Percentiles rank a stretch among this genome's conserved stretches.
phyloP scores from a whole-genome alignment of 2,888 invertebrate species.

The Oligia latruncula region DNA sequence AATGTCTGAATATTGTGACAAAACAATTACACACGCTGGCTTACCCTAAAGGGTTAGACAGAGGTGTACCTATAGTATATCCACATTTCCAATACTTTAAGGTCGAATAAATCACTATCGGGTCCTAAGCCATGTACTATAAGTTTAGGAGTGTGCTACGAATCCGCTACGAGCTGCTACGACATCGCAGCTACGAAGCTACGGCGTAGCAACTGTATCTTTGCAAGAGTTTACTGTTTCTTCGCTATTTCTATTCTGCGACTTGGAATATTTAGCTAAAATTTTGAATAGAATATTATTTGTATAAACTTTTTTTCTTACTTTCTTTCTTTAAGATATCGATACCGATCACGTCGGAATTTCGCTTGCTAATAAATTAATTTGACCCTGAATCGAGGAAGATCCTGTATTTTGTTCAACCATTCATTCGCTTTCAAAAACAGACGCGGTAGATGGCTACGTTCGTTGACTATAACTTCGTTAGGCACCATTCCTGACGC shows the following conservation, averaged over 20 bases:
- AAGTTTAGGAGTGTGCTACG: not conserved
- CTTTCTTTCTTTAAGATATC: too few relatives aligned
- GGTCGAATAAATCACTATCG: not conserved
- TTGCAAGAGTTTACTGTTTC: not conserved
- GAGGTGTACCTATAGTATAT: not conserved
- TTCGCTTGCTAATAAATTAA: too few relatives aligned
- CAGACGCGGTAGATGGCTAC: not conserved
- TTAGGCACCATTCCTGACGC: not conserved
- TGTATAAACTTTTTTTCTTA: not conserved
- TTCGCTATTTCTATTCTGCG: not conserved
- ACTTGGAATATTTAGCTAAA: not conserved
- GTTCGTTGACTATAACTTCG: not conserved
- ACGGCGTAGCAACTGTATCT: constrained; percentile 5
- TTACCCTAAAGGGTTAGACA: not conserved
- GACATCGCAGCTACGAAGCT: not conserved
- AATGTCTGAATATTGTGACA: not conserved
- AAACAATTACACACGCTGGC: not conserved
- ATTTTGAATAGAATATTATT: not conserved
- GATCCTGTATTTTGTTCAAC: not conserved
- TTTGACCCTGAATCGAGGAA: too few relatives aligned
- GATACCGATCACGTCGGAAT: too few relatives aligned
- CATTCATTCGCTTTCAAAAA: not conserved
- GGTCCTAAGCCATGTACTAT: not conserved
- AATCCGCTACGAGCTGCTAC: not conserved
- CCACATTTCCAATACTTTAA: not conserved